Percentiles rank a stretch among this genome's conserved stretches.
These are phyloP conservation scores for Nipponacmea schrenckii DNA, from an alignment of 2,888 invertebrate species.

Conservation along the genomic window DNA sequence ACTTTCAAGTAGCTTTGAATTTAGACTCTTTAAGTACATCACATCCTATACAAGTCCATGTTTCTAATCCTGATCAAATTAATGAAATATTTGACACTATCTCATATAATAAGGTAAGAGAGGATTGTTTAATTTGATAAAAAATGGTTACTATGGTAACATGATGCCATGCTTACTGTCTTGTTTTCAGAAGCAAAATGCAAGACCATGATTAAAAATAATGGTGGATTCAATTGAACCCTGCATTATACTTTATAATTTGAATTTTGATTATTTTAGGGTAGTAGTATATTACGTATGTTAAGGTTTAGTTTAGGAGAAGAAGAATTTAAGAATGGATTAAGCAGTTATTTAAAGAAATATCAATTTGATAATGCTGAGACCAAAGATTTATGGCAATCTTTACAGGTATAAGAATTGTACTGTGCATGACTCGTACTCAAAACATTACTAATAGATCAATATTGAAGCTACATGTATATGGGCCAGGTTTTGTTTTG, in stretches of 20 bases:
- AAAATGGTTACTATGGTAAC: too few relatives aligned
- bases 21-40: conserved; percentile 84
- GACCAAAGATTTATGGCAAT: conserved; percentile 84
- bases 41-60: conserved; percentile 90
- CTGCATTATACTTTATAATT: too few relatives aligned
- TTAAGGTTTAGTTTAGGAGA: conserved; percentile 77
- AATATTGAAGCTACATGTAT: not conserved
- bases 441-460: not conserved
- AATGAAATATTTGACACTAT: conserved; percentile 91
- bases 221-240: too few relatives aligned
- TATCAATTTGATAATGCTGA: conserved; percentile 81
- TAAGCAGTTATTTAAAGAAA: conserved; percentile 73
- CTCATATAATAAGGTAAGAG: conserved; percentile 85
- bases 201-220: too few relatives aligned
- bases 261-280: conserved; percentile 68
- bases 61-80: conserved; percentile 87
- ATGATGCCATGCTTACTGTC: too few relatives aligned
- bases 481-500: not conserved
- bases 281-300: conserved; percentile 80
- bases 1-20: conserved; percentile 73
- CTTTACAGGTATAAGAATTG: conserved; percentile 75
- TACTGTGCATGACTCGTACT: not conserved
- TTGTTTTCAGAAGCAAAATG: too few relatives aligned
- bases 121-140: not conserved
- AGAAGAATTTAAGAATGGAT: conserved; percentile 75